Percentiles rank a stretch among this genome's conserved stretches.
phyloP scores from a whole-genome alignment of 2,888 invertebrate species.

The Spisula subtruncata region DNA sequence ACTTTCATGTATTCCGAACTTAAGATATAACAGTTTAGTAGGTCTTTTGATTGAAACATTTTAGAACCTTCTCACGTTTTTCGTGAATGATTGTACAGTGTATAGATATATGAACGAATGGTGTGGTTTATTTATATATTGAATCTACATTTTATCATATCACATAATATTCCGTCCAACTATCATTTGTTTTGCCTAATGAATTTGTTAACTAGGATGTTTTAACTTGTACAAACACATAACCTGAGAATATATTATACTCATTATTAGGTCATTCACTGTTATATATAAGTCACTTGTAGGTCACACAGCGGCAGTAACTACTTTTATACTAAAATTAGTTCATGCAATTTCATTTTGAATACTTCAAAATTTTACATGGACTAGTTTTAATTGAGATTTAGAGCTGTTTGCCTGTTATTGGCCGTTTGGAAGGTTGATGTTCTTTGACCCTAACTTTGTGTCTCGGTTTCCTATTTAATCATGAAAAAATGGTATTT shows the following conservation, averaged over 20 bases:
- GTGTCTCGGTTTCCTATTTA: not conserved
- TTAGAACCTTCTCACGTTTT: not conserved
- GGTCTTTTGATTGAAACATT: not conserved
- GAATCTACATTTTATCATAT: not conserved
- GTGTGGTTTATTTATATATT: not conserved
- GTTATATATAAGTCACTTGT: not conserved
- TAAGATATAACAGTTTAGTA: not conserved
- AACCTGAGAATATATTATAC: not conserved
- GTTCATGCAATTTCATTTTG: no score
- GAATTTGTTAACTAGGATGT: not conserved
- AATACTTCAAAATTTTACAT: no score
- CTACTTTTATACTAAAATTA: no score
- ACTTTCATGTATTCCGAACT: not conserved
- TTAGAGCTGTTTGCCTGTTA: no score
- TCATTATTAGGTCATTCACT: not conserved
- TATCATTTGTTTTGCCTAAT: constrained; percentile 4
- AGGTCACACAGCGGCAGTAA: no score
- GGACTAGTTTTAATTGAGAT: no score
- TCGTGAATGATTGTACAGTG: not conserved
- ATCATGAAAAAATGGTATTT: not conserved
- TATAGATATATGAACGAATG: not conserved
- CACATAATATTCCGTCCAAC: constrained; percentile 28
- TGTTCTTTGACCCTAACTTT: not conserved
- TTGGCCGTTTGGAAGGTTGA: not conserved
- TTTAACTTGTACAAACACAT: not conserved